These are phyloP conservation scores for Mionectes olivaceus DNA, from an alignment of 2,797 vertebrate genomes.

Conservation along the genomic window DNA sequence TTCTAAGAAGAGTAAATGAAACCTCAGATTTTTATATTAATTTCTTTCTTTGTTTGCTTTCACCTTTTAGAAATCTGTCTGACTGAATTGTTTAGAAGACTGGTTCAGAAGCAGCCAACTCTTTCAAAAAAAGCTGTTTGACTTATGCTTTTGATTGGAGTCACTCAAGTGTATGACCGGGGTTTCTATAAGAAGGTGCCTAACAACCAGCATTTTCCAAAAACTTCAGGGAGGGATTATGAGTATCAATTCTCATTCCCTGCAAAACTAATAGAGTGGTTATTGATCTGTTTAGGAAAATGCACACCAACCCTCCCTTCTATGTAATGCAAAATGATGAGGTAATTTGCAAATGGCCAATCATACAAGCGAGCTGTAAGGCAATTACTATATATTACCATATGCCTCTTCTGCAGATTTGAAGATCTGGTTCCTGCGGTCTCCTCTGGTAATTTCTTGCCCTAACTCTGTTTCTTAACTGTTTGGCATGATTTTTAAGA, in stretches of 20 bases:
- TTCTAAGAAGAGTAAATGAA: not conserved
- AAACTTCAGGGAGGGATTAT: not conserved
- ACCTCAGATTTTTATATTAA: not conserved
- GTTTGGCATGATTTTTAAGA: not conserved
- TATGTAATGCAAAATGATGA: not conserved
- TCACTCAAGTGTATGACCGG: not conserved
- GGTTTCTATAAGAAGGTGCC: not conserved
- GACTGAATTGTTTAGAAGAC: not conserved
- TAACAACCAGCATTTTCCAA: not conserved
- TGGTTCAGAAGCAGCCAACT: not conserved
- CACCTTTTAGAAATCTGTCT: not conserved
- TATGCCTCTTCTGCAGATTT: not conserved
- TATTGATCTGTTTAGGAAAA: not conserved
- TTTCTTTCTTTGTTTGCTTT: not conserved
- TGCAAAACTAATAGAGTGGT: not conserved
- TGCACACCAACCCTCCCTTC: not conserved
- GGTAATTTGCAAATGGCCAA: not conserved
- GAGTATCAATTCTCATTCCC: not conserved
- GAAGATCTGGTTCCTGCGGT: not conserved
- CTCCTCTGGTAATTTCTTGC: not conserved
- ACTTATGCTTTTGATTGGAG: not conserved
- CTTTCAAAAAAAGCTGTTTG: not conserved
- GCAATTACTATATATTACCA: not conserved
- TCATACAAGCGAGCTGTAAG: not conserved
- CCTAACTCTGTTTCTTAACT: not conserved